Evolutionary conservation across 1,140 invertebrate genomes (phyloP).

Genomic region (Bradynema listronoti): DNA sequence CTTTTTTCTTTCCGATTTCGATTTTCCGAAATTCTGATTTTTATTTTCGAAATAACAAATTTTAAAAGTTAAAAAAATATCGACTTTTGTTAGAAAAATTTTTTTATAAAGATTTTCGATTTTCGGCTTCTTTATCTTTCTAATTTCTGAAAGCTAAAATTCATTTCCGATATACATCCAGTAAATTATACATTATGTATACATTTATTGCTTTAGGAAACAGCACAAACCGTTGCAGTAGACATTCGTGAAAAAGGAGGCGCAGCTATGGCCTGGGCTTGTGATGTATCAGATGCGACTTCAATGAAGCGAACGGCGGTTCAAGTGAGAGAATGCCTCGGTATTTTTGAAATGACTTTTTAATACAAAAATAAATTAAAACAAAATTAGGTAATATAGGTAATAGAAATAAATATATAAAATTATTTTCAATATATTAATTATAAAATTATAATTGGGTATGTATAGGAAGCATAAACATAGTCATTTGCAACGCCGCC

Average conservation of each 20-base stretch:
- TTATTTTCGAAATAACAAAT: too few relatives aligned
- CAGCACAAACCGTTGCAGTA: conserved; percentile 21
- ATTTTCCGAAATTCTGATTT: too few relatives aligned
- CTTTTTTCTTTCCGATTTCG: too few relatives aligned
- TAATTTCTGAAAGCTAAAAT: neutral
- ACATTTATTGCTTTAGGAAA: conserved; percentile 19
- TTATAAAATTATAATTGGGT: too few relatives aligned
- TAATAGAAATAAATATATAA: neutral
- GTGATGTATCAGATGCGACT: conserved; percentile 36
- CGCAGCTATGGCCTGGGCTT: conserved; percentile 28
- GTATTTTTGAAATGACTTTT: conserved; percentile 26
- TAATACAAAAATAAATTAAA: neutral
- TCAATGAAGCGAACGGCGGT: conserved; percentile 21
- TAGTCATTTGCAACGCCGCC: conserved; percentile 56
- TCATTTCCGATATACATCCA: too few relatives aligned
- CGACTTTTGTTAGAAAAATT: too few relatives aligned
- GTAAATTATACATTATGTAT: too few relatives aligned
- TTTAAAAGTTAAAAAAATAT: too few relatives aligned
- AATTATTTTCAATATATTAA: neutral
- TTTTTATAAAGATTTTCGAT: too few relatives aligned
- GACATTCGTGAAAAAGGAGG: conserved; percentile 22
- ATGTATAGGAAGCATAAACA: conserved; percentile 46
- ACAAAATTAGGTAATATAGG: neutral
- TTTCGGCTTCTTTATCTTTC: neutral
- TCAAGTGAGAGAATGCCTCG: conserved; percentile 39